Percentiles rank a stretch among this genome's conserved stretches.
phyloP scores from a whole-genome alignment of 2,113 vertebrate genomes.

The rabbit (Oryctolagus cuniculus) region mOryCun1.1 NC_091434.1:108012501-108013000 shows the following conservation, averaged over 20 bases:
- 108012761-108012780: background rate
- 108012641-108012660: conserved; percentile 47
- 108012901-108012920: background rate
- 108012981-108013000: conserved; percentile 43
- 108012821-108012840: conserved; percentile 34
- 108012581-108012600: conserved; percentile 65
- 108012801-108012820: background rate
- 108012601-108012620: conserved; percentile 62
- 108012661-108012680: conserved; percentile 30
- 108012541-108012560: conserved; percentile 50
- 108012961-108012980: conserved; percentile 24
- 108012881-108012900: conserved; percentile 10
- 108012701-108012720: conserved; percentile 17
- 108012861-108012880: conserved; percentile 33
- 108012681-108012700: conserved; percentile 4
- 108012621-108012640: conserved; percentile 72
- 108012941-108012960: conserved; percentile 4
- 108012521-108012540: conserved; percentile 66
- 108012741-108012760: background rate
- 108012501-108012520: conserved; percentile 52
- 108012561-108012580: background rate
- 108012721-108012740: background rate
- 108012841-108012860: conserved; percentile 1
- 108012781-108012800: background rate
- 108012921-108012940: conserved; percentile 52